Percentiles rank a stretch among this genome's conserved stretches.
Conservation (phyloP, 2,797 vertebrate species). For the Malacoraja senta region DNA sequence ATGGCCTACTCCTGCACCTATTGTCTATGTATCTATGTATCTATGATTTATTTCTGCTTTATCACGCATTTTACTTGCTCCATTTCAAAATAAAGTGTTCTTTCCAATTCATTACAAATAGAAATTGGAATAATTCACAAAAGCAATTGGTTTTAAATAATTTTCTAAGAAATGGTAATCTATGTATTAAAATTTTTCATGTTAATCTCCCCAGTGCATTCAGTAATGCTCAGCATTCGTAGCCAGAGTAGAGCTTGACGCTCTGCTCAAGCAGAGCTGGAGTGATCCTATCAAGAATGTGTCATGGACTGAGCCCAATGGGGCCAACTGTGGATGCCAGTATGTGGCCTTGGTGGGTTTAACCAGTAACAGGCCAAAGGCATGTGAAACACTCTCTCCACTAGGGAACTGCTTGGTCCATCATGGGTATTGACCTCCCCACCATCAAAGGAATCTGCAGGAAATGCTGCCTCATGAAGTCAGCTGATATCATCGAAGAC, state of each 20-base stretch:
- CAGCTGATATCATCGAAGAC: no score
- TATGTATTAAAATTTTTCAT: neutral
- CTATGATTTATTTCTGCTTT: neutral
- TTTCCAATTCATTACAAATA: neutral
- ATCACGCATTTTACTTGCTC: neutral
- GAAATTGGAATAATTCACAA: neutral
- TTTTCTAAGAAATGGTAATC: neutral
- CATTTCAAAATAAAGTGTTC: neutral
- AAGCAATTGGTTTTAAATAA: neutral
- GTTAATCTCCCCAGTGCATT: neutral
- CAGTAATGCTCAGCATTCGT: neutral
- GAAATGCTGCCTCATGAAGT: no score
- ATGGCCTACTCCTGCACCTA: no score
- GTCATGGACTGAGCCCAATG: neutral
- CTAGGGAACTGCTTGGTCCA: neutral
- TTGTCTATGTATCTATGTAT: neutral
- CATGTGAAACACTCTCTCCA: neutral
- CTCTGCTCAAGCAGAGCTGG: neutral
- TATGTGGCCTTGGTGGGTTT: neutral
- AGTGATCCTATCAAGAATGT: neutral
- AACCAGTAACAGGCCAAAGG: neutral
- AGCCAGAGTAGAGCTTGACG: no score
- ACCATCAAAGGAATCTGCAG: no score
- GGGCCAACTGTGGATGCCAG: neutral
- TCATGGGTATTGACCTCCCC: no score